Base-by-base conservation (phyloP, 1,140 invertebrate species). In the Ruditapes philippinarum region DNA sequence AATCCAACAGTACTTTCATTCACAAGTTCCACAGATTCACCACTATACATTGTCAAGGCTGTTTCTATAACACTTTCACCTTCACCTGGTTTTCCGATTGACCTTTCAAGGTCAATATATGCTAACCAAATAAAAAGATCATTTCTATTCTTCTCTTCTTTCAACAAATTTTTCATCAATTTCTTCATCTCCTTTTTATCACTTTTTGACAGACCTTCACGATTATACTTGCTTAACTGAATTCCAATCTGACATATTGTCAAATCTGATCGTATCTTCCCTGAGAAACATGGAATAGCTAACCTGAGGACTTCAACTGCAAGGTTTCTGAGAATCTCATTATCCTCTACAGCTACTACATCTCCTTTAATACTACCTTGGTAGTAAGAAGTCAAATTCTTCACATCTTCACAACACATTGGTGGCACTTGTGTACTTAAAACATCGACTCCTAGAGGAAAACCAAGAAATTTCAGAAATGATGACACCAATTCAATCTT, bases 111-210 rank as follows among this genome's bases (percentile, higher is more conserved):
- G 54, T 92, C 86, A 49, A 93, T 94, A 90, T 96, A 96, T n/a
- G 91, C 91, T 73, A 90, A 90, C 95, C 96, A 96, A 28, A 96
- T 68, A n/a, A 90, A 57, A 14, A 96, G 91, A 85, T 95, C 94
- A 78, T 95, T 96, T 74, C 96, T 91, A 89, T 96, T 96, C 38
- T 94, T 91, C 19, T 93, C 91, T 90, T 95, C 92, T 89, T 96
- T 95, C 22, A 96, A 90, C 28, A 96, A 62, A 79, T 90, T 92
- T 92, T 96, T 96, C 31, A 92, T 91, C 88, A 94, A 91, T 90
- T 95, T 96, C 80, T 94, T 95, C 5, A 95, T 84, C 74, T 95
- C 87, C 49, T 89, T 89, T 40, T 57, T 83, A n/a, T 81, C 78
- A 54, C 11, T 17, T 76, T 89, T 89, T 12, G 65, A 57, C 0